phyloP scores from a whole-genome alignment of 1,140 invertebrate genomes.

The Hypsibius dujardini region DNA sequence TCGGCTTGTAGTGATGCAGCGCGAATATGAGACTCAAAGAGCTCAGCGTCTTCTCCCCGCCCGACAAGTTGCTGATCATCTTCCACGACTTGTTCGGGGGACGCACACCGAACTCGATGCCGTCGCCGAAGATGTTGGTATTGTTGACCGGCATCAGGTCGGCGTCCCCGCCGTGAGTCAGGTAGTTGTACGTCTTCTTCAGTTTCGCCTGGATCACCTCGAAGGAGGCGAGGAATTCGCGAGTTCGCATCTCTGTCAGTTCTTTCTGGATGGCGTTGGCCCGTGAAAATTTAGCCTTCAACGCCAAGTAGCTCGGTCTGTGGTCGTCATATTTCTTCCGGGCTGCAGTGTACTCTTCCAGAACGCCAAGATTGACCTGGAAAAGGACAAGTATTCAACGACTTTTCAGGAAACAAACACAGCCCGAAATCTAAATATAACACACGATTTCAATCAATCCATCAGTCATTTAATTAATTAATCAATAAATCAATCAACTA shows the following conservation, averaged over 20 bases:
- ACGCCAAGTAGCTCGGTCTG: constrained; percentile 52
- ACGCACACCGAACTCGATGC: constrained; percentile 84
- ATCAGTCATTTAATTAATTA: too few relatives aligned
- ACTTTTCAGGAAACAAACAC: too few relatives aligned
- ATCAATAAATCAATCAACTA: too few relatives aligned
- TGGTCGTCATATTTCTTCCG: constrained; percentile 24
- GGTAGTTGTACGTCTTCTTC: constrained; percentile 93
- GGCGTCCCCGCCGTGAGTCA: constrained; percentile 91
- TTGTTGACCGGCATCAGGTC: constrained; percentile 87
- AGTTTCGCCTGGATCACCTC: constrained; percentile 72
- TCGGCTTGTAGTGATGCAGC: constrained; percentile 91
- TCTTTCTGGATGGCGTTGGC: constrained; percentile 44
- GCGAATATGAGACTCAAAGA: constrained; percentile 93
- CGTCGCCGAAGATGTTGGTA: constrained; percentile 85
- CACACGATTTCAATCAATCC: too few relatives aligned
- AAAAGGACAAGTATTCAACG: too few relatives aligned
- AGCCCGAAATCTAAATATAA: too few relatives aligned
- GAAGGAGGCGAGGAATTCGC: constrained; percentile 80
- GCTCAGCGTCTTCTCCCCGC: constrained; percentile 93
- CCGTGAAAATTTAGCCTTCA: constrained; percentile 59
- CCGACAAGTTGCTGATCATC: constrained; percentile 89
- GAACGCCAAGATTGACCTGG: constrained; percentile 50
- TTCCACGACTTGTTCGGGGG: constrained; percentile 99
- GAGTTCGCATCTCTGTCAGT: constrained; percentile 44
- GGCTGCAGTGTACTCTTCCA: constrained; percentile 48